Base-by-base conservation (phyloP, 2,797 vertebrate species). In the Lithobates pipiens region DNA sequence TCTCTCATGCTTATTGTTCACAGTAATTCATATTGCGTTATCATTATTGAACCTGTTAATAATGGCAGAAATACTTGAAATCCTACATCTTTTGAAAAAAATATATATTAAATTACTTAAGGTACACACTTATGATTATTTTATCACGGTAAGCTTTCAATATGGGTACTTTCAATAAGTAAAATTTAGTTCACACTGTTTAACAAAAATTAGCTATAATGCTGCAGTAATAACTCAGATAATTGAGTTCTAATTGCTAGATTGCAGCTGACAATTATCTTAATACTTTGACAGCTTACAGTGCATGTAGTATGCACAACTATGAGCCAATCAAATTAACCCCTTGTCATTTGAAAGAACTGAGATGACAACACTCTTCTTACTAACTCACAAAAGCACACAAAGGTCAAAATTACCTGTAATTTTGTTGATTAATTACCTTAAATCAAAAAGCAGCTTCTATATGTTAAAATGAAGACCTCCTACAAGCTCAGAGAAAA, bases 281-380 rank as follows among this genome's bases (percentile, higher is more conserved):
- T 87, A 87, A 87, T 87, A 87, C 85, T 87, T 87, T 87, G 85
- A 87, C 85, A 87, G 85, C 80, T 83, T 87, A 87, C 80, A 79
- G 79, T 83, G 85, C 85, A 79, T 87, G 76, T 77, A 83, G 77
- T 83, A 83, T 87, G 85, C 85, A 87, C 85, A 87, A 83, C 85
- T 83, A 87, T 70, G 83, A 87, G 80, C 85, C 80, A 87, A 83
- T 77, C 81, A 87, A 87, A 87, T 87, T 83, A 87, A 87, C 81
- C 85, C 76, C 77, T 80, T 85, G 77, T 83, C 80, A 87, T 79
- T 74, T 78, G 27, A 50, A 79, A 77, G 73, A 79, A 74, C 39
- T 65, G 36, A 79, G 69, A 83, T 77, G 76, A 87, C 85, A 87
- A 83, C 80, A 79, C 69, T 11, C 76, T 67, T 74, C 57, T 63